Conservation (phyloP, 92 coral and sea anemone species). For the Desmophyllum pertusum region DNA sequence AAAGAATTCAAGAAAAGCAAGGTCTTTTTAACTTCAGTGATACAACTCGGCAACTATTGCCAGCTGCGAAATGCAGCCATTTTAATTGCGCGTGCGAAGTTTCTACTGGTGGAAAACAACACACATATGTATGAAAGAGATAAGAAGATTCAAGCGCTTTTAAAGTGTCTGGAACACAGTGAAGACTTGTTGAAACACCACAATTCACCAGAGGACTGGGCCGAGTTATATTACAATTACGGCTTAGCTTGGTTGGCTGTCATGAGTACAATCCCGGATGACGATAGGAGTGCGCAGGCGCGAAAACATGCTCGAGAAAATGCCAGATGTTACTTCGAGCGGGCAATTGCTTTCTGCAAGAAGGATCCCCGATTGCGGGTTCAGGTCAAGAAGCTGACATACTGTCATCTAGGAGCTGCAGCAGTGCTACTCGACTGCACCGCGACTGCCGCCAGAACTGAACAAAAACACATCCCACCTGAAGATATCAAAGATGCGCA, state of each 20-base stretch:
- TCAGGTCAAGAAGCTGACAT: neutral
- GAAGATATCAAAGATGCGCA: slow-evolving; percentile 13
- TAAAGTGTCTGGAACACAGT: neutral
- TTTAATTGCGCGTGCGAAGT: neutral
- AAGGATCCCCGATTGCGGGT: neutral
- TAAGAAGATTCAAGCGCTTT: neutral
- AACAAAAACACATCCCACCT: neutral
- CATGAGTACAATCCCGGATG: neutral
- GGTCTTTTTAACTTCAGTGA: neutral
- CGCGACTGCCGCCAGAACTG: neutral
- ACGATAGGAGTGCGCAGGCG: neutral
- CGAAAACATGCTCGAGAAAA: neutral
- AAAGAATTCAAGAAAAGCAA: neutral
- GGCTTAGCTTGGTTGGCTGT: neutral
- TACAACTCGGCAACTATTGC: neutral
- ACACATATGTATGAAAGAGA: neutral
- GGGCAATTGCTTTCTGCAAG: neutral
- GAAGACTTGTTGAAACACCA: neutral
- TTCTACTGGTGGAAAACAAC: neutral
- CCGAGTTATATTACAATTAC: neutral
- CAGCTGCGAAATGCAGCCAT: neutral
- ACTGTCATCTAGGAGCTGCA: slow-evolving; percentile 4
- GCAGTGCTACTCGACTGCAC: slow-evolving; percentile 26
- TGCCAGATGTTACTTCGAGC: neutral
- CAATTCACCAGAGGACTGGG: slow-evolving; percentile 7